Evolutionary conservation across 2,797 vertebrate species (phyloP).

Genomic region (Centropyge bicolor): DNA sequence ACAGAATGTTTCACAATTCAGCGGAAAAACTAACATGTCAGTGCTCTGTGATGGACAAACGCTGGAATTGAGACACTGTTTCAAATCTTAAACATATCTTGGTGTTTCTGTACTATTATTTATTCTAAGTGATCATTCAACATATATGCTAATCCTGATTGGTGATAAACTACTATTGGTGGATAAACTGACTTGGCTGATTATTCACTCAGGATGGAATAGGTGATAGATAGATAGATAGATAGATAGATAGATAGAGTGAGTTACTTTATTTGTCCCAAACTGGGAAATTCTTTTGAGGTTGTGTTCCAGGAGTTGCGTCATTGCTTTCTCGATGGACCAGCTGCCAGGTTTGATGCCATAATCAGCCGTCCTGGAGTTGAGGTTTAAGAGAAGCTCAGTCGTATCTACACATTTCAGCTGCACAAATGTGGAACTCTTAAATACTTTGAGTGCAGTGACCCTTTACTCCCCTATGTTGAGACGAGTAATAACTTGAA

Average conservation of each 20-base stretch:
- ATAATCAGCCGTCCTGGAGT: not conserved
- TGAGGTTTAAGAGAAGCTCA: not conserved
- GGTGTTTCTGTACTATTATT: not conserved
- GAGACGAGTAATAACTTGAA: not conserved
- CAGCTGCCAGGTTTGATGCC: not conserved
- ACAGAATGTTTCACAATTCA: not conserved
- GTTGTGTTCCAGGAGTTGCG: not conserved
- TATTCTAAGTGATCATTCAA: not conserved
- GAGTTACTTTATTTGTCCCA: no score
- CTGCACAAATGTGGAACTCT: not conserved
- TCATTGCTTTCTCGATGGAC: not conserved
- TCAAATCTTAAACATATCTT: not conserved
- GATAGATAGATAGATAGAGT: no score
- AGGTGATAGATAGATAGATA: no score
- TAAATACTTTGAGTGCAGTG: not conserved
- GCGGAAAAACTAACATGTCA: not conserved
- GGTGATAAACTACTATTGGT: not conserved
- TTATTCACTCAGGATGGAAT: not conserved
- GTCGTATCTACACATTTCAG: not conserved
- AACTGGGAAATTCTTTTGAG: no score
- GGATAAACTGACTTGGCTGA: not conserved
- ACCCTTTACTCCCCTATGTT: not conserved
- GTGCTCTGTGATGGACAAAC: no score
- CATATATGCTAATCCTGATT: not conserved
- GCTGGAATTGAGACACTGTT: not conserved